Evolutionary conservation across 2,113 vertebrate genomes (phyloP).

Genomic region (Carlito syrichta): DNA sequence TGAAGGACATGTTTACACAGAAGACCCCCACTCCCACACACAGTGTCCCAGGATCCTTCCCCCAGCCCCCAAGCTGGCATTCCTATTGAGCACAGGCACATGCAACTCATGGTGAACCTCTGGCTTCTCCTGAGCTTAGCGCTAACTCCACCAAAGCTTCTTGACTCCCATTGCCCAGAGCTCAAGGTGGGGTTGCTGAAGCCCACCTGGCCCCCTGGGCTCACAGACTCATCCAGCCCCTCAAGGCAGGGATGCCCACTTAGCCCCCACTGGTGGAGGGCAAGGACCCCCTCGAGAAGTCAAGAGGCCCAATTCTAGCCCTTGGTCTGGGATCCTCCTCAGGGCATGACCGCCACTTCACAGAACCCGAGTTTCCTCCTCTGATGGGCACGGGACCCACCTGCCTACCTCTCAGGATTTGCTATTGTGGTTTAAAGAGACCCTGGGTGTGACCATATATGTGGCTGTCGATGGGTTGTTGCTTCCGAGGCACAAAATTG

Average conservation of each 20-base stretch:
- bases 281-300: not conserved
- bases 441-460: not conserved
- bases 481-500: not conserved
- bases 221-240: not conserved
- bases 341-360: not conserved
- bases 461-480: not conserved
- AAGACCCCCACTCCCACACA: not conserved
- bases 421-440: not conserved
- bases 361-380: not conserved
- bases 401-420: not conserved
- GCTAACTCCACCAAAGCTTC: not conserved
- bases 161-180: not conserved
- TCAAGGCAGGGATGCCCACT: not conserved
- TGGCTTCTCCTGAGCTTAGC: not conserved
- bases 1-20: not conserved
- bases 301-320: not conserved
- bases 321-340: not conserved
- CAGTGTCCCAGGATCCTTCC: not conserved
- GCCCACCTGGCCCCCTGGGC: not conserved
- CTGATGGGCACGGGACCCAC: not conserved
- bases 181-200: not conserved
- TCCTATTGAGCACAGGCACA: not conserved
- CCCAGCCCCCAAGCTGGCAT: not conserved
- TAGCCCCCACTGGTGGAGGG: not conserved
- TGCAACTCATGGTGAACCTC: not conserved